Evolutionary conservation across 30 jellyfish, hydroid and myxozoan genomes (phyloP).

Genomic region (Mastigias papua): DNA sequence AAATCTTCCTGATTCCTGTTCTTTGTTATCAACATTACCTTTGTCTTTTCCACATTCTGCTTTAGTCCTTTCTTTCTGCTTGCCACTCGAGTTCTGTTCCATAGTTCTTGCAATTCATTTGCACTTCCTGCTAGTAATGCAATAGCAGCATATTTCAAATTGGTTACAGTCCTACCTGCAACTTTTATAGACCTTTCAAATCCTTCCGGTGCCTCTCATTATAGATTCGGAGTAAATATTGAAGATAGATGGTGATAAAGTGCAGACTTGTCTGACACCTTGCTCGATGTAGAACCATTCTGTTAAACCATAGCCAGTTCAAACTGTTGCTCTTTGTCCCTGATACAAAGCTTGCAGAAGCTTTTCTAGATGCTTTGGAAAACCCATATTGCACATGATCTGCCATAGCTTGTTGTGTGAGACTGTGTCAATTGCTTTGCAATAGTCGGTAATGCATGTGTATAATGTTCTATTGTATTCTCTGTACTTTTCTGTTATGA

Average conservation of each 20-base stretch:
- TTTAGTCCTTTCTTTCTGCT: not conserved
- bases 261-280: conserved; percentile 1
- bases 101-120: not conserved
- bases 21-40: not conserved
- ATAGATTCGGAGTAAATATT: not conserved
- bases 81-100: not conserved
- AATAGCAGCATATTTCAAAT: not conserved
- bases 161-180: no score
- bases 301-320: not conserved
- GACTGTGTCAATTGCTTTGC: no score
- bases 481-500: no score
- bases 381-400: no score
- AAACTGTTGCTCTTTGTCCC: conserved; percentile 1
- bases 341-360: not conserved
- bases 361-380: not conserved
- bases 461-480: no score
- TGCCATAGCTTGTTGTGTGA: no score
- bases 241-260: conserved; percentile 3
- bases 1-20: no score
- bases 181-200: no score
- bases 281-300: no score
- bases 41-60: not conserved
- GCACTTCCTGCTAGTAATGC: no score
- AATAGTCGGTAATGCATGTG: no score
- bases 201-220: conserved; percentile 10